These are phyloP conservation scores for Selenia dentaria DNA, from an alignment of 2,888 invertebrate species.

Conservation along the genomic window DNA sequence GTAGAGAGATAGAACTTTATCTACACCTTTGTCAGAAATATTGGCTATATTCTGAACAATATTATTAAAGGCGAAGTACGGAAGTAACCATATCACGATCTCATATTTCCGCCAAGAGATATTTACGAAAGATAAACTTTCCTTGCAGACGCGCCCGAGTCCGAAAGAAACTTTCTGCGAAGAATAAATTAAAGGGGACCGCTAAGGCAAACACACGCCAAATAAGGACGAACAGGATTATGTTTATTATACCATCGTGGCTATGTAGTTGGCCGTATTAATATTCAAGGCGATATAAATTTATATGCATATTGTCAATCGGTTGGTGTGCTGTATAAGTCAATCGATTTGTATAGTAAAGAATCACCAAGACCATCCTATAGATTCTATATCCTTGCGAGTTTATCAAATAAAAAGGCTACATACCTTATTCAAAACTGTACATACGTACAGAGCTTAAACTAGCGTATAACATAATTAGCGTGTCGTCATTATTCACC, in stretches of 20 bases:
- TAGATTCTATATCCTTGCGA: too few species aligned
- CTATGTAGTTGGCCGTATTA: constrained; percentile 36
- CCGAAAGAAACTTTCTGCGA: constrained; percentile 46
- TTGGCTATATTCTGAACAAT: constrained; percentile 22
- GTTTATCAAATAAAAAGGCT: too few species aligned
- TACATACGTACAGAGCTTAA: too few species aligned
- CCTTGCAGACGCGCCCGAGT: constrained; percentile 41
- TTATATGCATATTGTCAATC: constrained; percentile 37
- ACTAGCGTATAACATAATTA: too few species aligned
- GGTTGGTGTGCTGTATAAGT: not conserved
- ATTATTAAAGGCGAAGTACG: constrained; percentile 36
- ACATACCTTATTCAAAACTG: too few species aligned
- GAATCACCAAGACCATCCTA: too few species aligned
- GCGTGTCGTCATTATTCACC: too few species aligned
- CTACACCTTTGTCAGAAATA: constrained; percentile 11
- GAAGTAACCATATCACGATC: constrained; percentile 39
- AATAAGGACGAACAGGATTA: constrained; percentile 53
- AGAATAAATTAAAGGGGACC: constrained; percentile 51
- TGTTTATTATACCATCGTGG: constrained; percentile 41
- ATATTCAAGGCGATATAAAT: constrained; percentile 49
- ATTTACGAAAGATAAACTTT: constrained; percentile 51
- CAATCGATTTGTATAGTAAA: not conserved
- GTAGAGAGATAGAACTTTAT: constrained; percentile 1
- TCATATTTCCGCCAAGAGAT: constrained; percentile 43
- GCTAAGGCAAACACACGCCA: constrained; percentile 47